Evolutionary conservation across 2,888 invertebrate genomes (phyloP).

Genomic region (Cylindroiulus punctatus): DNA sequence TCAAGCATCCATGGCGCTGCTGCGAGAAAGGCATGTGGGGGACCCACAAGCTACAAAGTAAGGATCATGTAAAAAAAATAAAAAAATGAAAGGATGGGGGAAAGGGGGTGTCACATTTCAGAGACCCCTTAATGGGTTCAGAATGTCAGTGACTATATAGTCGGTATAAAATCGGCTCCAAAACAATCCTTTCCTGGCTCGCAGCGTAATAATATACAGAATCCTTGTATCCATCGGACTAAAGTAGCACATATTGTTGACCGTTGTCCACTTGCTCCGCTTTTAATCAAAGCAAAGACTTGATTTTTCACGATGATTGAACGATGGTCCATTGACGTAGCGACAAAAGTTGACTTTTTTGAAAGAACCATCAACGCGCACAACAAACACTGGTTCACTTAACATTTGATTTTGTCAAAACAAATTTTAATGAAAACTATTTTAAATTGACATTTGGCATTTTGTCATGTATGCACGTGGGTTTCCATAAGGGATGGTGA

Average conservation of each 20-base stretch:
- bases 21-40: conserved; percentile 38
- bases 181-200: conserved; percentile 37
- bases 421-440: not conserved
- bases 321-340: not conserved
- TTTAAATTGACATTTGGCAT: not conserved
- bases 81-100: not conserved
- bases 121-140: not conserved
- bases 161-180: not conserved
- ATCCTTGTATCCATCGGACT: conserved; percentile 8
- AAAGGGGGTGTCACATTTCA: not conserved
- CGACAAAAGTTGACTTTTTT: not conserved
- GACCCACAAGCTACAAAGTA: conserved; percentile 19
- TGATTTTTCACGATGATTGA: conserved; percentile 20
- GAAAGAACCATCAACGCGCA: conserved; percentile 17
- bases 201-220: conserved; percentile 22
- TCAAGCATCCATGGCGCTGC: conserved; percentile 42
- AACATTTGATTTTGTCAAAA: not conserved
- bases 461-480: conserved; percentile 9
- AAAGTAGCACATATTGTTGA: conserved; percentile 11
- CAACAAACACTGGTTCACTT: not conserved
- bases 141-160: not conserved
- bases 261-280: conserved; percentile 9
- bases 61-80: not conserved
- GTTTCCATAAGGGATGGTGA: not conserved
- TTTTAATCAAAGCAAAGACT: not conserved